Evolutionary conservation across 2,797 vertebrate species (phyloP), one percentile per base, ranked within the genome.

Genomic region (Limosa lapponica): DNA sequence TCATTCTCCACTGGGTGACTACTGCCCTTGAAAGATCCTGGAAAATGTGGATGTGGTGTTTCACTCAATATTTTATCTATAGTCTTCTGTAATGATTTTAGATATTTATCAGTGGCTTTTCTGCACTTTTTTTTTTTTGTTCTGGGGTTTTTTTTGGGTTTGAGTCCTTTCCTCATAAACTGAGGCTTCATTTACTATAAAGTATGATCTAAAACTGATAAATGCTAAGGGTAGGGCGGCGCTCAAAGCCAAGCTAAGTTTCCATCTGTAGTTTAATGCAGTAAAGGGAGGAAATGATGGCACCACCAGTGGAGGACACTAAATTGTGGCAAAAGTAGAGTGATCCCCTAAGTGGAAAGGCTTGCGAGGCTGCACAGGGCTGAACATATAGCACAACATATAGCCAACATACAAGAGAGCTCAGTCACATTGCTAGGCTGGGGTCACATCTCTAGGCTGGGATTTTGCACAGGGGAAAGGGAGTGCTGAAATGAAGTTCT

Each of bases 371-470:
- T 78, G 34, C 49, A 7, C 27, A 20, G 32, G 10, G 44, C 48
- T 64, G 65, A 66, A 30, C 0, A 2, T 44, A 27, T 0, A 71
- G 25, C 2, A 18, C 32, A 4, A 4, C n/a, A n/a, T n/a, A n/a
- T n/a, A n/a, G n/a, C 10, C 23, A 39, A 14, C 8, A 8, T 10
- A 24, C 3, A 19, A 25, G 80, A 64, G 66, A 19, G 16, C 44
- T 66, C 34, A n/a, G 54, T 72, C 22, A 15, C 18, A 0, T 48
- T 67, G 24, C 48, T 66, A 14, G 39, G 30, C 67, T 65, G 64
- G 36, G 77, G 22, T 86, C 51, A 5, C 20, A 11, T 39, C 55
- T 18, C 20, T 70, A 1, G 3, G 1, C 39, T 52, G 64, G 13
- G 10, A 24, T 80, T 89, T 77, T 82, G 41, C 41, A 13, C 1